Conservation (phyloP, 2,888 invertebrate species). For the Sisyra nigra region DNA sequence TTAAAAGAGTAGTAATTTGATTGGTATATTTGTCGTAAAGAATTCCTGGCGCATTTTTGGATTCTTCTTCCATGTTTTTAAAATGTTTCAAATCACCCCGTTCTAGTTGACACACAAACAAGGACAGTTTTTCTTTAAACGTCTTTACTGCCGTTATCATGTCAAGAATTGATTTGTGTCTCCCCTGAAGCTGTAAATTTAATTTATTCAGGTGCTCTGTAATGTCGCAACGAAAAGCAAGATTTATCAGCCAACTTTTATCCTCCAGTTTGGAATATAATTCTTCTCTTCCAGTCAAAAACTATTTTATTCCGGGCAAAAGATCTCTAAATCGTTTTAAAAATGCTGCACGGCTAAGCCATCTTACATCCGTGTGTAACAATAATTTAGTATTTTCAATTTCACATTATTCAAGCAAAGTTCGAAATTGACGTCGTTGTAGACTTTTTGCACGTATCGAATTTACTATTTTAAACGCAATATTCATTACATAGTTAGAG, state of each 20-base stretch:
- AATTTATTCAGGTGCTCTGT: constrained; percentile 10
- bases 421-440: constrained; percentile 12
- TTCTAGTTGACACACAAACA: no score
- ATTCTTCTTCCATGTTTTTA: no score
- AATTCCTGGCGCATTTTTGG: no score
- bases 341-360: constrained; percentile 12
- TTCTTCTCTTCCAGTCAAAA: constrained; percentile 7
- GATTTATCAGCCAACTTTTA: constrained; percentile 8
- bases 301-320: constrained; percentile 10
- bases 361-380: constrained; percentile 12
- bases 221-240: constrained; percentile 11
- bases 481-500: constrained; percentile 11
- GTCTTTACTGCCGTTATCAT: constrained; percentile 9
- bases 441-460: constrained; percentile 12
- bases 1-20: no score
- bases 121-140: constrained; percentile 9
- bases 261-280: constrained; percentile 7
- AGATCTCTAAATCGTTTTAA: no score
- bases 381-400: constrained; percentile 12
- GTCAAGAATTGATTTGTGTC: constrained; percentile 12
- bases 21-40: no score
- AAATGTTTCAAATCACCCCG: no score
- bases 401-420: constrained; percentile 11
- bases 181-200: constrained; percentile 12
- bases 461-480: constrained; percentile 13